A percentile compares a stretch with the other conserved stretches of the same genome.
Evolutionary conservation across 2,797 vertebrate genomes (phyloP).

Genomic region (Sebastes diaconus): DNA sequence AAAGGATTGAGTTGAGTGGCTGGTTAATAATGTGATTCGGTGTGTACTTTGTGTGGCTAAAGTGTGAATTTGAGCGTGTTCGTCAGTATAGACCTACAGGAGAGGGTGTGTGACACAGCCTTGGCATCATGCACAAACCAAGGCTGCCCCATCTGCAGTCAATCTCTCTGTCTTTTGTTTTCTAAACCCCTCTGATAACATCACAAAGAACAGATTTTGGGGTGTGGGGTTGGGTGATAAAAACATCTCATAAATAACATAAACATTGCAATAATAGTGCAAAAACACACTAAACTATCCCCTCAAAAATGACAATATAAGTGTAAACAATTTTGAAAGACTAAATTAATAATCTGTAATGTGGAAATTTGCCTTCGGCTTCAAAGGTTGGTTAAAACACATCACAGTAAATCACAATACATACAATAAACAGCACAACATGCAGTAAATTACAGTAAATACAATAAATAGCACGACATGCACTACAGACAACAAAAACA

Average conservation of each 20-base stretch:
- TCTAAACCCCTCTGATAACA: constrained; percentile 28
- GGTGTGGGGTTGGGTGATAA: background rate
- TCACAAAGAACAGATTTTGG: constrained; percentile 21
- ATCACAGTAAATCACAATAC: background rate
- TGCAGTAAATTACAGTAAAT: background rate
- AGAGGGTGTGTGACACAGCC: constrained; percentile 30
- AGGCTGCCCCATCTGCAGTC: constrained; percentile 38
- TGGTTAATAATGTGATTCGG: constrained; percentile 66
- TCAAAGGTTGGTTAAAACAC: background rate
- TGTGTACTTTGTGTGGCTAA: constrained; percentile 34
- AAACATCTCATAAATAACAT: background rate
- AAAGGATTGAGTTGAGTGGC: constrained; percentile 59
- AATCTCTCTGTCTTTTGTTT: constrained; percentile 38
- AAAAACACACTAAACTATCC: background rate
- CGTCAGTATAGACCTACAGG: background rate
- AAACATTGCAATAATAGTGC: background rate
- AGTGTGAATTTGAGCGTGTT: constrained; percentile 20
- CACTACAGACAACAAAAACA: background rate
- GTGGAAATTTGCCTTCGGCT: background rate
- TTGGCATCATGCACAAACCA: constrained; percentile 21
- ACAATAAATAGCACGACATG: background rate
- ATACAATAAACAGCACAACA: background rate
- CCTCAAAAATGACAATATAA: background rate
- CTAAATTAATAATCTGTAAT: no score
- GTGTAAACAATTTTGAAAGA: background rate